These are phyloP conservation scores for Periophthalmus modestus DNA, from an alignment of 2,113 vertebrate genomes.

Conservation along the genomic window DNA sequence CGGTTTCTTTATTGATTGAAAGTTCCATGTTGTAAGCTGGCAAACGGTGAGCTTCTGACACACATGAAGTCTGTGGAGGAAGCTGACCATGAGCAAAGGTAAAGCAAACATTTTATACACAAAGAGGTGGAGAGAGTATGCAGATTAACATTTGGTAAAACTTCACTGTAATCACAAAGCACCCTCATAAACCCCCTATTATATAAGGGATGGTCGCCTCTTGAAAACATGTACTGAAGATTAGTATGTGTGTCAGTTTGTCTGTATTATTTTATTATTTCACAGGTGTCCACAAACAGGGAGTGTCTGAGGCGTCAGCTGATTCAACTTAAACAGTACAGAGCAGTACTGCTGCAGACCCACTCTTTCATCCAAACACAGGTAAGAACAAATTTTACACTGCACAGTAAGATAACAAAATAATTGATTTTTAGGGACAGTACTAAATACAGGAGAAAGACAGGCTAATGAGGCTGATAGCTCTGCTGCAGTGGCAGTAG, in stretches of 20 bases:
- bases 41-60: too few species aligned
- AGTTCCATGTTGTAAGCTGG: too few species aligned
- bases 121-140: too few species aligned
- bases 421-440: background rate
- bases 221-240: too few species aligned
- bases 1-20: too few species aligned
- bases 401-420: background rate
- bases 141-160: too few species aligned
- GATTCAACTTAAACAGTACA: background rate
- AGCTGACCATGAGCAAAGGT: too few species aligned
- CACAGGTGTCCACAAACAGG: conserved; percentile 5
- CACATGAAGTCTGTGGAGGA: too few species aligned
- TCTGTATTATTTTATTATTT: background rate
- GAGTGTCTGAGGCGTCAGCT: background rate
- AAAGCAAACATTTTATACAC: too few species aligned
- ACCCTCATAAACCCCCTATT: too few species aligned
- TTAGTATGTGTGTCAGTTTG: background rate
- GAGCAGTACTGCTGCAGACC: background rate
- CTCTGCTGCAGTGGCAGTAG: background rate
- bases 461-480: background rate
- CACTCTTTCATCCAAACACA: conserved; percentile 4
- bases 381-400: background rate
- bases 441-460: background rate
- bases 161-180: too few species aligned
- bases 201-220: too few species aligned